Percentiles rank a stretch among this genome's conserved stretches.
phyloP scores from a whole-genome alignment of 2,113 vertebrate genomes.

The Ceyx margarethae region DNA sequence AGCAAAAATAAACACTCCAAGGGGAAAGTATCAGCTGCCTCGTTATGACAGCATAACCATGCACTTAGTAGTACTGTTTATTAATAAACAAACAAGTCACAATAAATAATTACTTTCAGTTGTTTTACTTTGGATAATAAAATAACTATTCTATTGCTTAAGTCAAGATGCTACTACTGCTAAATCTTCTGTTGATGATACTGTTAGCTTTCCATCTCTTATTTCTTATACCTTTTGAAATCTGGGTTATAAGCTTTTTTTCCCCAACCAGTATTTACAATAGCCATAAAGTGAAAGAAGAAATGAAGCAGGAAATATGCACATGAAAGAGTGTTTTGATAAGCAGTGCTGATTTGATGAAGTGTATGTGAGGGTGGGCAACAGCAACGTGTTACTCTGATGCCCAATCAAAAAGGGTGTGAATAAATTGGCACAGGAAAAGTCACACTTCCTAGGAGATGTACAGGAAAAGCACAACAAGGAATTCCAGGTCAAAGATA shows the following conservation, averaged over 20 bases:
- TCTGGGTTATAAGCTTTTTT: background rate
- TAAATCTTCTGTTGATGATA: background rate
- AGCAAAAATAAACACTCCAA: background rate
- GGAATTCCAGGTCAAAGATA: background rate
- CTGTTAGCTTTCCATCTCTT: background rate
- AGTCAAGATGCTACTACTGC: background rate
- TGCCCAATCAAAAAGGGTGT: background rate
- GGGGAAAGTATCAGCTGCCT: background rate
- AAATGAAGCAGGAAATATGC: background rate
- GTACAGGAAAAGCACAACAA: background rate
- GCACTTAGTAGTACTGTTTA: background rate
- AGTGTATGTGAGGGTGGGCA: background rate
- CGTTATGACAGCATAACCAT: background rate
- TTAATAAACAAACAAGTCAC: background rate
- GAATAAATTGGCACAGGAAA: background rate
- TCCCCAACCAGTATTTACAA: background rate
- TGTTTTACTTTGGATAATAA: background rate
- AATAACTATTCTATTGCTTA: background rate
- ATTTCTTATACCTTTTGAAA: background rate
- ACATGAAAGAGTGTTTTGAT: background rate
- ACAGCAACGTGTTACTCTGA: background rate
- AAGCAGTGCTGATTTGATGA: background rate
- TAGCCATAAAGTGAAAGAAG: background rate
- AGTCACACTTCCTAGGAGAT: background rate
- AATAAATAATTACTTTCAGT: background rate